Base-by-base conservation (phyloP, 2,888 invertebrate species). In the Spodoptera picta region DNA sequence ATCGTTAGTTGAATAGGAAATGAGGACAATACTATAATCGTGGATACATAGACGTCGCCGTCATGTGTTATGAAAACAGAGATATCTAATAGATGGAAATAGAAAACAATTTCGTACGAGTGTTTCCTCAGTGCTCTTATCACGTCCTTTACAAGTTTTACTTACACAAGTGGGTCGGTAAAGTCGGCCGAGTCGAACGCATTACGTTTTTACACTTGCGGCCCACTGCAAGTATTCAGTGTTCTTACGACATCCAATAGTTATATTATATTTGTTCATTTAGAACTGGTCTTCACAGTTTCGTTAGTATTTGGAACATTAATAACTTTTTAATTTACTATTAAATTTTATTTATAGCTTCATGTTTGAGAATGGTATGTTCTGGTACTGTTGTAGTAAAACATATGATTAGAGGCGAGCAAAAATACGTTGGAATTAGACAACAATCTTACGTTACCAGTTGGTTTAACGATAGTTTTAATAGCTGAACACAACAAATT, bases 131-230 rank as follows among this genome's bases (percentile, higher is more conserved):
- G 77, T 72, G 52, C 54, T 78, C 73, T 85, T 85, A 85, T 81
- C 82, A 79, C 62, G 77, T 83, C 82, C 83, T 84, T 83, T 65
- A 54, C 53, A 64, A 54, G 57, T 67, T 74, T 70, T 45, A 62
- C 61, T 73, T 82, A 82, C 83, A 77, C 86, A 90, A 88, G 85
- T 90, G 81, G 90, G 83, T 72, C 90, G 81, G 65, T 69, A 73
- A 68, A 77, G 69, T 78, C 89, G 85, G 83, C 84, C 78, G 81
- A 87, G 81, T 87, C 78, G 84, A 88, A 90, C 88, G 83, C 85
- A 80, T 88, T 88, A 84, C 86, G 86, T 89, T 87, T 84, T 87
- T 84, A 84, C 83, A 85, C 71, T 74, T 80, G 54, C 60, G 69
- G 75, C 64, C 67, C 63, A 66, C 53, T 69, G 69, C 43, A 63